phyloP scores from a whole-genome alignment of 2,797 vertebrate genomes.

The Acrossocheilus wenchowensis region DNA sequence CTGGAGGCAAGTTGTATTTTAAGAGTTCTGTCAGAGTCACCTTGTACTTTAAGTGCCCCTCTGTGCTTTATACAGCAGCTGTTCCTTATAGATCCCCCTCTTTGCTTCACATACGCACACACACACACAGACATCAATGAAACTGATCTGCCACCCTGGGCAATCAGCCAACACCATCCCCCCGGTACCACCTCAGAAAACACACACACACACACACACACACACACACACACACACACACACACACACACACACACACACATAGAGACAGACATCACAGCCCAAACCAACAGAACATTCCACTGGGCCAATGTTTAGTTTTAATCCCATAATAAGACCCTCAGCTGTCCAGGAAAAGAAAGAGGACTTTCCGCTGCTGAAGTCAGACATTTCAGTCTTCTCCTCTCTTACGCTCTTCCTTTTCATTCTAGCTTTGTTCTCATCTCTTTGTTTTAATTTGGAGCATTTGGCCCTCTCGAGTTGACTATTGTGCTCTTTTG shows the following conservation, averaged over 20 bases:
- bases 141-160: slow-evolving; percentile 63
- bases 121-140: slow-evolving; percentile 49
- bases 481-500: slow-evolving; percentile 14
- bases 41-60: slow-evolving; percentile 48
- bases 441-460: slow-evolving; percentile 50
- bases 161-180: slow-evolving; percentile 51
- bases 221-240: slow-evolving; percentile 26
- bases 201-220: slow-evolving; percentile 24
- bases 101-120: slow-evolving; percentile 27
- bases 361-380: slow-evolving; percentile 77
- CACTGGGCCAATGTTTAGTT: slow-evolving; percentile 79
- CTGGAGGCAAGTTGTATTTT: slow-evolving; percentile 48
- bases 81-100: slow-evolving; percentile 57
- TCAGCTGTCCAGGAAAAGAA: slow-evolving; percentile 84
- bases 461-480: slow-evolving; percentile 63
- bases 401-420: slow-evolving; percentile 50
- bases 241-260: slow-evolving; percentile 20
- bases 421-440: slow-evolving; percentile 49
- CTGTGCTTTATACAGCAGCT: slow-evolving; percentile 55
- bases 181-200: slow-evolving; percentile 37
- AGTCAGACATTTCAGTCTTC: slow-evolving; percentile 66
- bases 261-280: slow-evolving; percentile 40
- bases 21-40: slow-evolving; percentile 55
- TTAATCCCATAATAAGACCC: slow-evolving; percentile 86
- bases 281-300: slow-evolving; percentile 74